Base-by-base conservation (phyloP, 2,113 vertebrate species). In the Ellobius talpinus region DNA sequence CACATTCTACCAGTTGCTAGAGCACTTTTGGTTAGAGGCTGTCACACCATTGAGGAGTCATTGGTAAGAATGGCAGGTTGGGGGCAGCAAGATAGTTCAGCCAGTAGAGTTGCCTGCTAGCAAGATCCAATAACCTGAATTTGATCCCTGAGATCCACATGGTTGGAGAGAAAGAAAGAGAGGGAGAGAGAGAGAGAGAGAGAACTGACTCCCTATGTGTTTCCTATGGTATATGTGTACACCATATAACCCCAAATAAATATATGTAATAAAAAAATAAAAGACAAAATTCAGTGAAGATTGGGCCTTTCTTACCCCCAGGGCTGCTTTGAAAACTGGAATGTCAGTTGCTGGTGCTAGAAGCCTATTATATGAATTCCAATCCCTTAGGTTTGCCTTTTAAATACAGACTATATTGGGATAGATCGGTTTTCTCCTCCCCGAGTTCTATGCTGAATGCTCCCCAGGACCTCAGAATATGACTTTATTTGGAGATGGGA, bases 1-100 rank as follows among this genome's bases (percentile, higher is more conserved):
- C 52, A 26, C 95, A 93, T 98, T 97, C 96, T 50, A 82, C 45
- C 61, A 33, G 97, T 97, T 94, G 95, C 97, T 92, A 96, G 92
- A 97, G 92, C 16, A 82, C 50, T 68, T 85, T 47, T 36, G 85
- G n/a, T 8, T 4, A 33, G 72, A 94, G 84, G 82, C 42, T 42
- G n/a, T 58, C 66, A 58, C 33, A n/a, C 50, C 2, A 58, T 31
- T 29, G 42, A 65, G 79, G 63, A 11, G 61, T 19, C 31, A 3
- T 76, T 39, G 29, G 70, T 61, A 55, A 79, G 52, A 55, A 50
- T 61, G 19, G 12, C 16, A 42, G 47, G 29, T 24, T 42, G 47
- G 33, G 31, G 39, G 42, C 63, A 68, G 63, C 42, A 50, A 24
- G 42, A 2, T 3, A 36, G 84, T 23, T 66, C 9, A 68, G 61